Percentiles rank a stretch among this genome's conserved stretches.
phyloP scores from a whole-genome alignment of 2,113 vertebrate genomes.

The Pampusana beccarii region DNA sequence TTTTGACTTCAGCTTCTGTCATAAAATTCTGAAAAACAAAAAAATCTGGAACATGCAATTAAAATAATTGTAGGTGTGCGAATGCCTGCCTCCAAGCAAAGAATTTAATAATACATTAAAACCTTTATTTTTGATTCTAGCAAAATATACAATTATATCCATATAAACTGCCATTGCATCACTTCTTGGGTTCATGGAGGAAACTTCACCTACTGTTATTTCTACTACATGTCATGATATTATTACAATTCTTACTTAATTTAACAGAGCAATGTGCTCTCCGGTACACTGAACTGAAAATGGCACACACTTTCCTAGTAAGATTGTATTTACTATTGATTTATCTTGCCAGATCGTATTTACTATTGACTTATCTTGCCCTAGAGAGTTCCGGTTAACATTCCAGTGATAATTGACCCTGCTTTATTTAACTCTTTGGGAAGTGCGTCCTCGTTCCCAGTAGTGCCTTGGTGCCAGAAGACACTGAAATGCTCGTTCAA shows the following conservation, averaged over 20 bases:
- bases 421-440: slow-evolving; percentile 43
- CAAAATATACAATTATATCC: slow-evolving; percentile 87
- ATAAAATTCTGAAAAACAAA: slow-evolving; percentile 66
- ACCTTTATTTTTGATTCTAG: slow-evolving; percentile 85
- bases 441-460: background rate
- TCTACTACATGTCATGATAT: slow-evolving; percentile 39
- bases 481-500: background rate
- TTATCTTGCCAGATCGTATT: slow-evolving; percentile 55
- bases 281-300: slow-evolving; percentile 44
- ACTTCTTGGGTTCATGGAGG: slow-evolving; percentile 39
- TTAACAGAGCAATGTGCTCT: slow-evolving; percentile 63
- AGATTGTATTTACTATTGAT: slow-evolving; percentile 58
- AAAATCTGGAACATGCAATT: slow-evolving; percentile 87
- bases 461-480: background rate
- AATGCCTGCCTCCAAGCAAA: slow-evolving; percentile 79
- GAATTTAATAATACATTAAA: slow-evolving; percentile 86
- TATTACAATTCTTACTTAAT: slow-evolving; percentile 72
- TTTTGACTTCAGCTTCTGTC: slow-evolving; percentile 67
- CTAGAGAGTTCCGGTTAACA: slow-evolving; percentile 49
- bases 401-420: slow-evolving; percentile 48
- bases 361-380: slow-evolving; percentile 59
- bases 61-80: slow-evolving; percentile 84
- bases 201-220: slow-evolving; percentile 63
- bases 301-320: background rate
- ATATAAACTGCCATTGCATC: slow-evolving; percentile 68